Percentiles rank a stretch among this genome's conserved stretches.
phyloP scores from a whole-genome alignment of 2,797 vertebrate genomes.

The Peromyscus attwateri region DNA sequence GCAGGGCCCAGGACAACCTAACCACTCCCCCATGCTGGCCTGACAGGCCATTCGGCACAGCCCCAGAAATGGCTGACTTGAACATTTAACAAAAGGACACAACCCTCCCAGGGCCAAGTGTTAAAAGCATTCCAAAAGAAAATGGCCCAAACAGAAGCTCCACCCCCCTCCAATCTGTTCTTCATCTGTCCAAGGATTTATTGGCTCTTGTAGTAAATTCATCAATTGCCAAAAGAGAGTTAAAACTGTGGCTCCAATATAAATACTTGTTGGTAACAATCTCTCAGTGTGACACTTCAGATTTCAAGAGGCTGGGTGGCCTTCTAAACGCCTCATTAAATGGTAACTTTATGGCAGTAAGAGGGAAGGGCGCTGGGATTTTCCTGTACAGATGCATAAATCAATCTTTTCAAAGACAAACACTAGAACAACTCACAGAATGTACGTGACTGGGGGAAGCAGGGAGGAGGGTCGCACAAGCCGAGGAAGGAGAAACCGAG shows the following conservation, averaged over 20 bases:
- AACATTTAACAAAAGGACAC: slow-evolving; percentile 63
- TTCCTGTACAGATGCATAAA: slow-evolving; percentile 74
- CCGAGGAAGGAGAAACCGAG: background rate
- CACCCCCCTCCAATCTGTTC: slow-evolving; percentile 82
- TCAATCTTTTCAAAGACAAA: slow-evolving; percentile 79
- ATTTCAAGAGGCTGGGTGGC: slow-evolving; percentile 84
- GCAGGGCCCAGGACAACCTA: background rate
- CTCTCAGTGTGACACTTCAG: slow-evolving; percentile 80
- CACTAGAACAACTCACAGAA: slow-evolving; percentile 65
- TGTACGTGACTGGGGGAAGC: background rate
- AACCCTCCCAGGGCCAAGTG: slow-evolving; percentile 78
- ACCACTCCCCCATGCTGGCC: background rate
- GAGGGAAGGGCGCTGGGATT: slow-evolving; percentile 74
- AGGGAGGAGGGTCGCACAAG: background rate
- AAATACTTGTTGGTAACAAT: slow-evolving; percentile 85
- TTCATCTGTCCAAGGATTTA: slow-evolving; percentile 83
- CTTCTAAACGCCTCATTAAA: slow-evolving; percentile 76
- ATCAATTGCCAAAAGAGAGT: slow-evolving; percentile 83
- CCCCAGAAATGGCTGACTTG: slow-evolving; percentile 51
- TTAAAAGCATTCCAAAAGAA: slow-evolving; percentile 87
- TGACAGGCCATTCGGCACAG: background rate
- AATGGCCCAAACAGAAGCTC: slow-evolving; percentile 82
- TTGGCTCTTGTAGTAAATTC: slow-evolving; percentile 85
- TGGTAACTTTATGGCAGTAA: slow-evolving; percentile 74
- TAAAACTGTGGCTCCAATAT: slow-evolving; percentile 69